These are phyloP conservation scores for Limnephilus auricula DNA, from an alignment of 2,888 invertebrate species.

Conservation along the genomic window DNA sequence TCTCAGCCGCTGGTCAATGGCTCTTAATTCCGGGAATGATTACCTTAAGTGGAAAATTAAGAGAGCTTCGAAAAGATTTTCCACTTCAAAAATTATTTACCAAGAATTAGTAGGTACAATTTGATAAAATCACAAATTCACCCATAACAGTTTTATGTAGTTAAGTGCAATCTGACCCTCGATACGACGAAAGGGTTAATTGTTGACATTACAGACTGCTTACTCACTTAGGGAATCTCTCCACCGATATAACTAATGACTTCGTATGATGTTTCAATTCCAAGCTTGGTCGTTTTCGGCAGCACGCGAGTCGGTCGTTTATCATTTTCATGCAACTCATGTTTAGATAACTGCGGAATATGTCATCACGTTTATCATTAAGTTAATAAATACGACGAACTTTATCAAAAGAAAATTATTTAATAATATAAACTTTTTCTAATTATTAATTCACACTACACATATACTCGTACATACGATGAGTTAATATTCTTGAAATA, in stretches of 20 bases:
- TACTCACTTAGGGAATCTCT: constrained; percentile 6
- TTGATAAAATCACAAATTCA: neutral
- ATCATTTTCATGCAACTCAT: constrained; percentile 34
- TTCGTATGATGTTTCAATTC: constrained; percentile 31
- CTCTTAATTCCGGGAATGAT: too few relatives aligned
- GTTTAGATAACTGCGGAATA: neutral
- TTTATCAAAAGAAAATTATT: neutral
- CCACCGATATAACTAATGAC: constrained; percentile 10
- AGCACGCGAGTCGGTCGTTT: constrained; percentile 22
- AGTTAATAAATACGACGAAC: neutral
- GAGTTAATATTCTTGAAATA: too few relatives aligned
- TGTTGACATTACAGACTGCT: constrained; percentile 24
- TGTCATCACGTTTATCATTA: neutral
- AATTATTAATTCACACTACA: too few relatives aligned
- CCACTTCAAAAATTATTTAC: neutral
- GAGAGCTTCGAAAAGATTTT: neutral
- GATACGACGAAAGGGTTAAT: neutral
- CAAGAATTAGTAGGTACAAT: neutral
- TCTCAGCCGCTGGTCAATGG: too few relatives aligned
- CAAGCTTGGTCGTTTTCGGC: neutral
- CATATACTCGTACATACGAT: too few relatives aligned
- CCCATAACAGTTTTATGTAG: neutral
- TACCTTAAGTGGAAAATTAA: too few relatives aligned
- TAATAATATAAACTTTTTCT: too few relatives aligned
- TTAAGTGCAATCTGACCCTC: neutral